Conservation (phyloP, 1,140 invertebrate genomes). For the Heliconius nattereri region DNA sequence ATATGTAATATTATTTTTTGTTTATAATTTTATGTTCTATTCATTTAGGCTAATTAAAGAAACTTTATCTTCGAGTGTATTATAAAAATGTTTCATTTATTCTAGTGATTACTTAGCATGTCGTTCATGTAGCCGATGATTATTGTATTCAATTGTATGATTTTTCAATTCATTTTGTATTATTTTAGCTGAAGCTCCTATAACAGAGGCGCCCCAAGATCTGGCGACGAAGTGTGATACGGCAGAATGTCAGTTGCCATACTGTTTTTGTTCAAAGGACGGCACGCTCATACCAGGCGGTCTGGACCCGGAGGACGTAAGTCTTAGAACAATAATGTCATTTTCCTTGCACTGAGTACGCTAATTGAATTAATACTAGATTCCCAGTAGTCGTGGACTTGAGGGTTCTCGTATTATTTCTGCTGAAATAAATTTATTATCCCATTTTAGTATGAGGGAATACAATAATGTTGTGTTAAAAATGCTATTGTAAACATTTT, state of each 20-base stretch:
- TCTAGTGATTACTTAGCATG: not conserved
- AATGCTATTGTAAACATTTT: no score
- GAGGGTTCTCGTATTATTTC: not conserved
- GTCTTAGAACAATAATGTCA: constrained; percentile 38
- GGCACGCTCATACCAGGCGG: constrained; percentile 93
- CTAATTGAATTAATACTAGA: constrained; percentile 34
- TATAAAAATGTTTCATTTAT: no score
- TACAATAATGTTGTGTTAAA: not conserved
- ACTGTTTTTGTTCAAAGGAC: constrained; percentile 96
- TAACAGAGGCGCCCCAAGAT: constrained; percentile 90
- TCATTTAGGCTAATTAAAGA: not conserved
- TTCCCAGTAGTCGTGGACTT: not conserved
- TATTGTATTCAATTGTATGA: not conserved
- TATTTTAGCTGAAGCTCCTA: constrained; percentile 86
- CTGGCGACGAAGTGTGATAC: constrained; percentile 90
- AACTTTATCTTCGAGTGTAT: no score
- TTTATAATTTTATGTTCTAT: not conserved
- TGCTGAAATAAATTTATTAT: not conserved
- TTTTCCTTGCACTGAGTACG: constrained; percentile 16
- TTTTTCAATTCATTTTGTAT: not conserved
- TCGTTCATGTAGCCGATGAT: not conserved
- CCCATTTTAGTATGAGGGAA: not conserved
- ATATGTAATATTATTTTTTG: not conserved
- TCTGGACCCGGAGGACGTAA: constrained; percentile 90
- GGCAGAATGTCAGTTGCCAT: constrained; percentile 89